Percentiles rank a stretch among this genome's conserved stretches.
phyloP scores from a whole-genome alignment of 2,888 invertebrate species.

The Leptothorax acervorum region DNA sequence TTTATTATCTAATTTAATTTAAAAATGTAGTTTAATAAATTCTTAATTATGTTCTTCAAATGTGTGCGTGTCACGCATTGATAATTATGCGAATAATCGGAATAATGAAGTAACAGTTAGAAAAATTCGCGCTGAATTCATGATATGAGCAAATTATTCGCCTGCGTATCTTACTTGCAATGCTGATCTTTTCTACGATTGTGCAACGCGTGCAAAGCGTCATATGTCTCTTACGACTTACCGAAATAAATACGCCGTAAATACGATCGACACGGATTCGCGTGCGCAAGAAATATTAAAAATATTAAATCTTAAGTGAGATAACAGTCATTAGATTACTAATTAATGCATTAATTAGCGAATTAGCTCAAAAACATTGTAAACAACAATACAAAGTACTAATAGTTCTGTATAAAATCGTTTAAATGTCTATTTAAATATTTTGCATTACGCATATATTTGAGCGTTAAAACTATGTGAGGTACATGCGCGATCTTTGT shows the following conservation, averaged over 20 bases:
- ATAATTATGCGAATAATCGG: background rate
- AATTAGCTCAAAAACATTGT: background rate
- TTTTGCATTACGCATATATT: background rate
- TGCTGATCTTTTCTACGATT: conserved; percentile 57
- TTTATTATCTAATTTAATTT: background rate
- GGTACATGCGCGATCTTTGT: background rate
- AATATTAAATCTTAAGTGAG: background rate
- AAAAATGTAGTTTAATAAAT: background rate
- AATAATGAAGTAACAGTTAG: background rate
- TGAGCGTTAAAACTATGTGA: background rate
- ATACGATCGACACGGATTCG: background rate
- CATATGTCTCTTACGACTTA: conserved; percentile 14
- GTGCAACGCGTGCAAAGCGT: conserved; percentile 39
- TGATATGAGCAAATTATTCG: background rate
- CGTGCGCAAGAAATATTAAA: background rate
- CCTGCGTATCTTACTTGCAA: background rate
- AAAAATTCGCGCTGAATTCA: background rate
- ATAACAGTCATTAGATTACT: too few relatives aligned
- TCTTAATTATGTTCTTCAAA: background rate
- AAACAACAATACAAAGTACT: background rate
- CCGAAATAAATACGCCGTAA: background rate
- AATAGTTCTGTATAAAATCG: background rate
- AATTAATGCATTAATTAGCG: background rate
- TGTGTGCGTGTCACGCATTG: background rate
- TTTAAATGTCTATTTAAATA: background rate